phyloP scores from a whole-genome alignment of 2,797 vertebrate genomes.

The Phrynocephalus vlangalii region DNA sequence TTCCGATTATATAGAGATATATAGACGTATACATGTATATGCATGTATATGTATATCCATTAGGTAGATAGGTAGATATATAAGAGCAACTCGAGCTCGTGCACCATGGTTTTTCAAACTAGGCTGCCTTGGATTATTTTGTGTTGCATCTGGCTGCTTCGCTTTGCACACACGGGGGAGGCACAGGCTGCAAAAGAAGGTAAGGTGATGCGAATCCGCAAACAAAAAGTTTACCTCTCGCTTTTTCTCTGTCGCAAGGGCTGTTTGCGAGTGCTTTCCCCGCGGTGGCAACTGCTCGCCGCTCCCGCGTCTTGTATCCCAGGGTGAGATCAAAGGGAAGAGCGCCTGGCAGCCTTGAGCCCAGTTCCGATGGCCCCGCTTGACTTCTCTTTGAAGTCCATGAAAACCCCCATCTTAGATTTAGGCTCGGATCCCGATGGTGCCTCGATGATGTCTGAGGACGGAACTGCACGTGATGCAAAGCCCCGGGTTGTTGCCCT shows the following conservation, averaged over 20 bases:
- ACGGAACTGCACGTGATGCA: constrained; percentile 48
- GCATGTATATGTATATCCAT: neutral
- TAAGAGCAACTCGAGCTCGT: constrained; percentile 65
- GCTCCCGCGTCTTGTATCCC: neutral
- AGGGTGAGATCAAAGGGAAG: neutral
- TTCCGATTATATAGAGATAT: no score
- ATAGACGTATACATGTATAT: constrained; percentile 43
- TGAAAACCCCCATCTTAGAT: neutral
- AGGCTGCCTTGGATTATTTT: constrained; percentile 90
- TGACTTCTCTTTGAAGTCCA: neutral
- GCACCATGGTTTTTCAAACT: constrained; percentile 88
- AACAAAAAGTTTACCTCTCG: constrained; percentile 83
- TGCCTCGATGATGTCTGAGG: neutral
- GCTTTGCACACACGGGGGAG: constrained; percentile 83
- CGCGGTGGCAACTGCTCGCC: constrained; percentile 2
- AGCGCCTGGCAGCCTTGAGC: neutral
- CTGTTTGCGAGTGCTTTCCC: neutral
- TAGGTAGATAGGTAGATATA: neutral
- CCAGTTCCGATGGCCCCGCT: neutral
- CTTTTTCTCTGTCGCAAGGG: constrained; percentile 53
- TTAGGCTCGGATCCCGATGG: neutral
- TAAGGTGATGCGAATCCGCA: constrained; percentile 76
- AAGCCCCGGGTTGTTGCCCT: neutral
- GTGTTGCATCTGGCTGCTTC: constrained; percentile 86
- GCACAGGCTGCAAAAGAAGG: constrained; percentile 97